Evolutionary conservation across 1,140 invertebrate genomes (phyloP).

Genomic region (Leguminivora glycinivorella): DNA sequence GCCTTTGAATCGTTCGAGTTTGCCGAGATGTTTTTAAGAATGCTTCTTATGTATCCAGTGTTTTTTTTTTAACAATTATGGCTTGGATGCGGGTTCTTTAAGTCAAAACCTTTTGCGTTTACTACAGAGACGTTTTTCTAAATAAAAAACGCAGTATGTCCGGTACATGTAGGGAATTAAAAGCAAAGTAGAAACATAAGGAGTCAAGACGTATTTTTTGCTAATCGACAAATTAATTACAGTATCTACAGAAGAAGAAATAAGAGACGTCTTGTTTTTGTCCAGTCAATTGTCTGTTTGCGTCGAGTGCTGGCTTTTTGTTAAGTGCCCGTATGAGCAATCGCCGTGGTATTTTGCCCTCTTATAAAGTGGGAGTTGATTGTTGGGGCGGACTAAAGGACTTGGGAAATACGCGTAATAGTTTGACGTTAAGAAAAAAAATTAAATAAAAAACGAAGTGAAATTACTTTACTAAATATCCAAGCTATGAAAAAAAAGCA

Average conservation of each 20-base stretch:
- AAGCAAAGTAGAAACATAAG: background rate
- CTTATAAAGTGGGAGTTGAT: background rate
- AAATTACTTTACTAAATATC: no score
- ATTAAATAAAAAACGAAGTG: background rate
- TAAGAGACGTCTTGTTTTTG: slow-evolving; percentile 18
- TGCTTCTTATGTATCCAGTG: background rate
- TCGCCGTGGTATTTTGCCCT: slow-evolving; percentile 7
- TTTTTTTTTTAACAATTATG: no score
- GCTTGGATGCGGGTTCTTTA: no score
- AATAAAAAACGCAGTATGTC: slow-evolving; percentile 9
- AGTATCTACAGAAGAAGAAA: slow-evolving; percentile 14
- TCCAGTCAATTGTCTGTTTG: slow-evolving; percentile 12
- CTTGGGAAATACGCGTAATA: background rate
- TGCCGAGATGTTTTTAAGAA: background rate
- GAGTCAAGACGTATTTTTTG: slow-evolving; percentile 17
- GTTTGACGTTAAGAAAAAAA: background rate
- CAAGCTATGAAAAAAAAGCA: no score
- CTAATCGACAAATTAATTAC: slow-evolving; percentile 22
- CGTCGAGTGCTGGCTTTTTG: slow-evolving; percentile 20
- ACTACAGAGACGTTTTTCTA: background rate
- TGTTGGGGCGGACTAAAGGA: background rate
- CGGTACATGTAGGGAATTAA: slow-evolving; percentile 5
- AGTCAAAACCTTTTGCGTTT: background rate
- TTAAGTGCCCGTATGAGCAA: slow-evolving; percentile 20
- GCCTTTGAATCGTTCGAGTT: background rate